Evolutionary conservation across 2,113 vertebrate genomes (phyloP), one percentile per base, ranked within the genome.

Genomic region (Chrysemys picta): DNA sequence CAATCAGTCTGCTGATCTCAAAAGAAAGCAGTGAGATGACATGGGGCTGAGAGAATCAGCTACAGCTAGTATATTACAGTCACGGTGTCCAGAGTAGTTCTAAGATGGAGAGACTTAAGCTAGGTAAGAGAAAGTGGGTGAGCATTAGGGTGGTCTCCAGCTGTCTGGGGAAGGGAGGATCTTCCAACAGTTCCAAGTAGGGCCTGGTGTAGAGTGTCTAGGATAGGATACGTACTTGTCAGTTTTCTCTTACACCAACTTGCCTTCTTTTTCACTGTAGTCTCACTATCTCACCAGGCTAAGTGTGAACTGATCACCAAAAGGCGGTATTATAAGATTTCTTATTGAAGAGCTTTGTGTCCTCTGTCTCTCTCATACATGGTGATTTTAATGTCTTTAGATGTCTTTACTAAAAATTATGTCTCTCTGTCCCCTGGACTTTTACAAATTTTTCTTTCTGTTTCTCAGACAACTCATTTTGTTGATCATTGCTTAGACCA

Each of bases 91-190:
- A 59, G 57, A 27, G 27, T 29, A 59, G 57, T 59, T 59, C 29
- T 59, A 27, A 59, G 57, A 10, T 59, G 27, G 57, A 59, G 5
- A 59, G 57, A 59, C 57, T 59, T 21, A 57, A 89, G 22, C 59
- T 45, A 8, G 11, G 6, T 62, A 50, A 62, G 0, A 0, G 45
- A 8, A 0, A 0, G 17, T 16, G 14, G 4, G 38, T 56, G 54
- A 52, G 42, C 17, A 25, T 2, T 75, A 94, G 50, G 11, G 38
- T 89, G 22, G 5, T 87, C 25, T 17, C 5, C 72, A n/a, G 11
- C 16, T 90, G 45, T 50, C 27, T 83, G 53, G 47, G 17, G 1
- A 2, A 59, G 12, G 10, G 21, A 75, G 16, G 59, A 31, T 80
- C 29, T 79, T 29, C 27, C 29, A 25, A 59, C 10, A 11, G 29